These are phyloP conservation scores for Sus cebifrons DNA, from an alignment of 2,797 vertebrate genomes.

Conservation along the genomic window DNA sequence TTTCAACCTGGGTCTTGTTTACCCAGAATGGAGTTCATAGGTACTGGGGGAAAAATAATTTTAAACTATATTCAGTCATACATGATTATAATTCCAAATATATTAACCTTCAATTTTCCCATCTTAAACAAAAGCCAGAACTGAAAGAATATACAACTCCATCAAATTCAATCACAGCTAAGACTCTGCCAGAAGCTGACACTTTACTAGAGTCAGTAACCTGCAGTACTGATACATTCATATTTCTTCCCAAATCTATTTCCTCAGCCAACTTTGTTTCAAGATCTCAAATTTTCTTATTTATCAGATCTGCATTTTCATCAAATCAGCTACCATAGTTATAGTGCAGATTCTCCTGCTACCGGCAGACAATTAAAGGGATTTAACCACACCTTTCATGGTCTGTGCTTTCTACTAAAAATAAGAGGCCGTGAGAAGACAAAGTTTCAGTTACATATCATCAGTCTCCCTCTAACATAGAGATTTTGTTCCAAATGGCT, in stretches of 20 bases:
- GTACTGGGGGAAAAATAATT: neutral
- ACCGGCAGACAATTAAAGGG: neutral
- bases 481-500: neutral
- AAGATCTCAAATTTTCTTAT: constrained; percentile 41
- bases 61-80: neutral
- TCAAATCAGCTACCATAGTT: neutral
- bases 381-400: neutral
- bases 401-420: neutral
- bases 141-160: neutral
- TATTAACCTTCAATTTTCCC: constrained; percentile 38
- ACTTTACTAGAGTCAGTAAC: constrained; percentile 19
- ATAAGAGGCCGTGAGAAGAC: neutral
- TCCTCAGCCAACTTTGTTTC: constrained; percentile 59
- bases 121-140: constrained; percentile 74
- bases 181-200: constrained; percentile 2
- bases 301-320: constrained; percentile 5
- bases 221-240: neutral
- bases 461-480: neutral
- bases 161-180: neutral
- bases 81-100: constrained; percentile 50
- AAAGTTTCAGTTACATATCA: neutral
- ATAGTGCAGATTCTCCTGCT: neutral
- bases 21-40: neutral
- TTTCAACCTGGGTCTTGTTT: constrained; percentile 59
- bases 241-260: constrained; percentile 48